Evolutionary conservation across 2,888 invertebrate genomes (phyloP), one percentile per base, ranked within the genome.

Genomic region (Netelia melanura): DNA sequence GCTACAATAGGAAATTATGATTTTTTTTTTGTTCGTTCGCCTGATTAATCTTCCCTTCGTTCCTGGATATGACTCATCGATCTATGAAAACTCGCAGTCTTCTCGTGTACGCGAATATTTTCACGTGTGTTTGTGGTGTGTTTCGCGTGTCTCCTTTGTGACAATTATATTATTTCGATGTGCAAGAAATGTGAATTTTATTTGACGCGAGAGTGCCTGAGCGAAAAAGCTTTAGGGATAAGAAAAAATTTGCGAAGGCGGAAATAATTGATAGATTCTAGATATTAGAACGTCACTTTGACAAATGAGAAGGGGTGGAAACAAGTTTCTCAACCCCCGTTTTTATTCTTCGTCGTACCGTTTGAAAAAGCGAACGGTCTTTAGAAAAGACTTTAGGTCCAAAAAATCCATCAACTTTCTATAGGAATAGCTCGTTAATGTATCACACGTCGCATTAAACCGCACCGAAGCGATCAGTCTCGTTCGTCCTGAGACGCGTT

Each of bases 161-260:
- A 62, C 25, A 52, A 67, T 62, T 61, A 78, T 10, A 68, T 48
- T 78, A 88, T 86, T 91, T 91, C 90, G 91, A 90, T 91, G 90
- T 89, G 88, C 85, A 86, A 82, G 88, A 90, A 88, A 88, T 86
- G 86, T 86, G 52, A 52, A 61, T 43, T 72, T 11, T 62, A 54
- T 64, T 14, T 10, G 64, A 44, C 17, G 67, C n/a, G 25, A 38
- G 67, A 38, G 67, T 62, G 75, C 44, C 70, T 64, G 74, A 81
- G 74, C 52, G 68, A 14, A 56, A 21, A 52, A 78, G 48, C 30
- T 70, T 23, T 56, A 43, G 21, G 25, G 48, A 14, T 48, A 3
- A 48, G 11, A 48, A 3, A 0, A 48, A 48, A 48, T 48, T 14
- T 48, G 2, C 14, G 11, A 3, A 14, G 11, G 48, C 14, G 14